phyloP scores from a whole-genome alignment of 2,888 invertebrate species.

The Catocala sponsa region DNA sequence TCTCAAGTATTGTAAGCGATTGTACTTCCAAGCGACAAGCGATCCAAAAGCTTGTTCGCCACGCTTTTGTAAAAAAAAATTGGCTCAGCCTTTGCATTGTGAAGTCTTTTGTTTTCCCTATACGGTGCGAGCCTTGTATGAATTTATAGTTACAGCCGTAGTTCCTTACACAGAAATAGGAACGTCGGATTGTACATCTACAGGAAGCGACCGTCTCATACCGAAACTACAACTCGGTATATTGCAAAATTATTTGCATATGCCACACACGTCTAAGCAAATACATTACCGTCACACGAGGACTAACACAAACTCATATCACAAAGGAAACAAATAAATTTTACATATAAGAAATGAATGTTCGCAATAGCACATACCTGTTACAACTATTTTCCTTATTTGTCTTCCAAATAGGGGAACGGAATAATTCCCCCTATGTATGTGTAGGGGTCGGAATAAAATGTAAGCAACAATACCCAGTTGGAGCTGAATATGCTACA shows the following conservation, averaged over 20 bases:
- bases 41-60: too few species aligned
- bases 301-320: slow-evolving; percentile 9
- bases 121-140: too few species aligned
- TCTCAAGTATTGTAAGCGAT: too few species aligned
- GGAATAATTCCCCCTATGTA: slow-evolving; percentile 30
- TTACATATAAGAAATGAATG: slow-evolving; percentile 27
- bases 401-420: slow-evolving; percentile 18
- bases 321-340: slow-evolving; percentile 25
- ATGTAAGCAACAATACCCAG: slow-evolving; percentile 41
- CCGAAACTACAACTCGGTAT: neutral
- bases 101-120: too few species aligned
- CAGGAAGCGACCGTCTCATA: too few species aligned
- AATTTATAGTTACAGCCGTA: too few species aligned
- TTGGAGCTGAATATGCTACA: slow-evolving; percentile 31
- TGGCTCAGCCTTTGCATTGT: too few species aligned
- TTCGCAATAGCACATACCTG: slow-evolving; percentile 43
- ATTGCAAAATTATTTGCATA: slow-evolving; percentile 3
- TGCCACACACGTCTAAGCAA: neutral
- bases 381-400: slow-evolving; percentile 48
- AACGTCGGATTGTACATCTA: too few species aligned
- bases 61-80: too few species aligned
- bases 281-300: neutral
- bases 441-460: slow-evolving; percentile 31
- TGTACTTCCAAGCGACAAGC: too few species aligned
- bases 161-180: too few species aligned